phyloP scores from a whole-genome alignment of 2,113 vertebrate species.

The Butorides virescens region DNA sequence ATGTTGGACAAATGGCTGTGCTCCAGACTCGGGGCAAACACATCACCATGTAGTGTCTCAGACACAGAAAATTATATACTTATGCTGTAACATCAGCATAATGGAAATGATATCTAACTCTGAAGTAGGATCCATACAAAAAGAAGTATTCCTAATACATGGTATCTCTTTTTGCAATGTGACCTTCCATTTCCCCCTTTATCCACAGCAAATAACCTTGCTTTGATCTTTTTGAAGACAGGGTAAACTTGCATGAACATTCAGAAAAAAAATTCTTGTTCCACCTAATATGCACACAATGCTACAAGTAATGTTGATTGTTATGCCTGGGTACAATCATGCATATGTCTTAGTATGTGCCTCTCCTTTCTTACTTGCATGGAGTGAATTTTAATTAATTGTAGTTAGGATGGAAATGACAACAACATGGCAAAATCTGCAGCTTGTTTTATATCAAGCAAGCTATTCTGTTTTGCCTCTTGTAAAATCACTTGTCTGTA shows the following conservation, averaged over 20 bases:
- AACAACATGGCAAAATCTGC: not conserved
- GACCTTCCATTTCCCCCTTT: not conserved
- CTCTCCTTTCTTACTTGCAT: not conserved
- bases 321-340: not conserved
- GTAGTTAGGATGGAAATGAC: not conserved
- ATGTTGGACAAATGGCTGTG: not conserved
- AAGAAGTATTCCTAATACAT: not conserved
- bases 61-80: not conserved
- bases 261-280: not conserved
- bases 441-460: not conserved
- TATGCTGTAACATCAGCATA: not conserved
- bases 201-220: not conserved
- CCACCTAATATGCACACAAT: not conserved
- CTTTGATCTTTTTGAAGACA: not conserved
- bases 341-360: not conserved
- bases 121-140: not conserved
- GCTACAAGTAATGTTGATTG: not conserved
- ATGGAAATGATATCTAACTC: not conserved
- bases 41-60: accelerated
- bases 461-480: not conserved
- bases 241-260: not conserved
- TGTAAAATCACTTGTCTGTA: not conserved
- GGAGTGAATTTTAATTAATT: not conserved
- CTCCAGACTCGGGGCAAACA: accelerated
- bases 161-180: not conserved